Percentiles rank a stretch among this genome's conserved stretches.
These are phyloP conservation scores for Musca vetustissima DNA, from an alignment of 1,140 invertebrate species.

Conservation along the genomic window DNA sequence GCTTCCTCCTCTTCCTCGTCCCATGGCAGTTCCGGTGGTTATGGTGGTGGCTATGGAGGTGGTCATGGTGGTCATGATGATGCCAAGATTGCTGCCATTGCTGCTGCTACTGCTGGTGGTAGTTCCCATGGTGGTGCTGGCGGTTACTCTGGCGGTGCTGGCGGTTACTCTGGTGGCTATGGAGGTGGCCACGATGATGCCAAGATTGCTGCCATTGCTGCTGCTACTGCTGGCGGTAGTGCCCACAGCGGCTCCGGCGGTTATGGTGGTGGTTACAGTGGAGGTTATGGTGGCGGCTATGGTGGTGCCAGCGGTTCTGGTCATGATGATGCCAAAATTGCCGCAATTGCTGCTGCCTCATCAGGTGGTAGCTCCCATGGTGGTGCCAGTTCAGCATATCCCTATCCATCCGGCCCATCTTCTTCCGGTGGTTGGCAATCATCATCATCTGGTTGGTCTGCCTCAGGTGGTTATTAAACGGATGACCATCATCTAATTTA, in stretches of 20 bases:
- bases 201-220: too few species aligned
- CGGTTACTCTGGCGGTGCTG: conserved; percentile 22
- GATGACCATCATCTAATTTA: neutral
- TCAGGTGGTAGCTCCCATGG: conserved; percentile 29
- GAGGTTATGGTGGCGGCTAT: neutral
- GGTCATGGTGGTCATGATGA: conserved; percentile 22
- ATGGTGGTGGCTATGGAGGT: neutral
- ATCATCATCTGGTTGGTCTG: conserved; percentile 27
- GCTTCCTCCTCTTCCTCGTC: too few species aligned
- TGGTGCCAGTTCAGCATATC: conserved; percentile 3
- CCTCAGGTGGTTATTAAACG: conserved; percentile 23
- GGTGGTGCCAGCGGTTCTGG: conserved; percentile 26
- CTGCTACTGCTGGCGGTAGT: too few species aligned
- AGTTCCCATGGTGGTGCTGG: too few species aligned
- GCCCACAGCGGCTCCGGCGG: conserved; percentile 29
- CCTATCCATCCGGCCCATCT: conserved; percentile 4
- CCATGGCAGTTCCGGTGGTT: conserved; percentile 27
- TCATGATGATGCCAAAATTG: conserved; percentile 31
- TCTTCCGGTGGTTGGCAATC: neutral
- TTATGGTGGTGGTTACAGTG: neutral
- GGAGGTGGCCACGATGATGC: conserved; percentile 18
- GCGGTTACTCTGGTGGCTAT: neutral
- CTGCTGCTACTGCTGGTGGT: too few species aligned
- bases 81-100: too few species aligned
- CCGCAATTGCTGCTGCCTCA: conserved; percentile 37